These are phyloP conservation scores for Habropoda laboriosa DNA, from an alignment of 1,140 invertebrate genomes.

Conservation along the genomic window DNA sequence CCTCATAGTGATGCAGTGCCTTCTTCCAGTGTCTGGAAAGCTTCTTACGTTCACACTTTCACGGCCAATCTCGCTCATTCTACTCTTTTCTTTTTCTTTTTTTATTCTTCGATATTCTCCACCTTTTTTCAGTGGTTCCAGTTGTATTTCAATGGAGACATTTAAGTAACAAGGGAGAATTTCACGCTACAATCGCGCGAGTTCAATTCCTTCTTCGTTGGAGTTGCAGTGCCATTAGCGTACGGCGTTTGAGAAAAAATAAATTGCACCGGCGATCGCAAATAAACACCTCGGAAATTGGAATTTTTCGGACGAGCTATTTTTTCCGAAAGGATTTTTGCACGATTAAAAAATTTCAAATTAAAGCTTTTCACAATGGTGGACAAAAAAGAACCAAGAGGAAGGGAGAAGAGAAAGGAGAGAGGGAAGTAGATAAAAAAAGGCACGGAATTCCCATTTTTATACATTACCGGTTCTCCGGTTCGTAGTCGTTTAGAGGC, in stretches of 20 bases:
- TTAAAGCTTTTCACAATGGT: not conserved
- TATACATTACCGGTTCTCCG: not conserved
- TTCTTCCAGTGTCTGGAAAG: not conserved
- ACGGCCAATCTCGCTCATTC: not conserved
- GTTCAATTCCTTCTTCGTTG: not conserved
- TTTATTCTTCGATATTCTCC: not conserved
- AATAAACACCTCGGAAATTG: not conserved
- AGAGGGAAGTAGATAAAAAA: too few species aligned
- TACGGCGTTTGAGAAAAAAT: not conserved
- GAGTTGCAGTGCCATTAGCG: not conserved
- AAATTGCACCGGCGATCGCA: not conserved
- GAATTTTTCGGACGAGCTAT: too few species aligned
- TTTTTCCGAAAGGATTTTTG: too few species aligned
- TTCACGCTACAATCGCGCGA: not conserved
- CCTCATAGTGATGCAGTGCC: too few species aligned
- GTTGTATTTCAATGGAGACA: not conserved
- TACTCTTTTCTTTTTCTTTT: not conserved
- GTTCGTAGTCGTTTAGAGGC: not conserved
- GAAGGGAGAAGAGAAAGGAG: too few species aligned
- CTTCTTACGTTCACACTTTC: not conserved
- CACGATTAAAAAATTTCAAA: too few species aligned
- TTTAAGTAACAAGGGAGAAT: too few species aligned
- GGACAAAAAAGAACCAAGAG: not conserved
- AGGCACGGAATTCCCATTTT: not conserved
- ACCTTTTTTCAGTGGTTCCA: not conserved